Evolutionary conservation across 2,888 invertebrate species (phyloP).

Genomic region (Eremobia ochroleuca): DNA sequence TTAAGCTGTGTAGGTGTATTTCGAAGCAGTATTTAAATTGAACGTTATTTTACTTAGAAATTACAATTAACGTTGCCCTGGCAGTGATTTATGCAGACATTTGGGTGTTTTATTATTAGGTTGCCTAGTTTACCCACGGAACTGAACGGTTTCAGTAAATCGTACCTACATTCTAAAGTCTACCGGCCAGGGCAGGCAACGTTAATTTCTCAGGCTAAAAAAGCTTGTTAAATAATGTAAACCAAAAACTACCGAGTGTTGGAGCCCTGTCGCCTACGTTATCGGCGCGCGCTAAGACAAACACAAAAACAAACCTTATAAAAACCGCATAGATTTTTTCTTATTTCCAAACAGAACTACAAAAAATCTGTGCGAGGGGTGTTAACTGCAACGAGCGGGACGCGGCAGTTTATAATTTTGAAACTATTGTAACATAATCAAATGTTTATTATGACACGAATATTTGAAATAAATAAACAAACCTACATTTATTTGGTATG

Average conservation of each 20-base stretch:
- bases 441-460: conserved; percentile 46
- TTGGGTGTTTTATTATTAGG: conserved; percentile 34
- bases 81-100: conserved; percentile 34
- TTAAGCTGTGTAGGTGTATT: conserved; percentile 33
- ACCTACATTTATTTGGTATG: conserved; percentile 19
- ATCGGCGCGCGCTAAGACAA: conserved; percentile 86
- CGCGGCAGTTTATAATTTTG: conserved; percentile 69
- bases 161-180: conserved; percentile 1
- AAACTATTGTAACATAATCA: conserved; percentile 46
- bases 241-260: conserved; percentile 44
- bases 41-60: conserved; percentile 30
- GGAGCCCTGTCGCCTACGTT: conserved; percentile 71
- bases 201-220: conserved; percentile 21
- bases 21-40: conserved; percentile 28
- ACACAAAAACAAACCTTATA: conserved; percentile 83
- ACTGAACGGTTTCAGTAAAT: conserved; percentile 6
- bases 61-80: conserved; percentile 16
- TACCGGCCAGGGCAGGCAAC: conserved; percentile 1
- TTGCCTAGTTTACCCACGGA: conserved; percentile 6
- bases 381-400: conserved; percentile 81
- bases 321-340: conserved; percentile 82
- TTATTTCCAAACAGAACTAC: conserved; percentile 80
- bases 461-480: conserved; percentile 41
- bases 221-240: conserved; percentile 25
- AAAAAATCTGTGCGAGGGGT: conserved; percentile 81